Percentiles rank a stretch among this genome's conserved stretches.
Evolutionary conservation across 2,113 vertebrate species (phyloP).

Genomic region (Lepus americanus): DNA sequence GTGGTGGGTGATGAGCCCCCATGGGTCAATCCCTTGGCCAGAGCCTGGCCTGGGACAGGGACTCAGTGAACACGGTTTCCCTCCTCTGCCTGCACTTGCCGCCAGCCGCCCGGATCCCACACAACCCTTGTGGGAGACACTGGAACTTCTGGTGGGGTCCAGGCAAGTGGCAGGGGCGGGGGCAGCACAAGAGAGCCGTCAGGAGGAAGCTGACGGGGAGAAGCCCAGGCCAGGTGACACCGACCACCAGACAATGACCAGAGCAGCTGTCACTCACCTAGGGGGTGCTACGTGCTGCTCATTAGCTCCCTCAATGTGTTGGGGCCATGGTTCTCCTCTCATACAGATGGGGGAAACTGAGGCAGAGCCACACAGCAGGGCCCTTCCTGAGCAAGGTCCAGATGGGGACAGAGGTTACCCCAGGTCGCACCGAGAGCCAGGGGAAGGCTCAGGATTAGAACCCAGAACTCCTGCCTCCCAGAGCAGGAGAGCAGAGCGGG

Average conservation of each 20-base stretch:
- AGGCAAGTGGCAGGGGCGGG: too few relatives aligned
- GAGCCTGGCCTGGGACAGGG: neutral
- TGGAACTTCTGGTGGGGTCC: neutral
- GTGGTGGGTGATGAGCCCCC: neutral
- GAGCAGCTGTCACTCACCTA: neutral
- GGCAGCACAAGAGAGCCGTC: neutral
- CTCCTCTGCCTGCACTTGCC: neutral
- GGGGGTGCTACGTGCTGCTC: accelerated
- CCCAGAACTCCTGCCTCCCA: neutral
- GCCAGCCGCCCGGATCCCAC: neutral
- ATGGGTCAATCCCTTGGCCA: neutral
- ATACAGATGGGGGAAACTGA: neutral
- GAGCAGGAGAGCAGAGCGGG: neutral
- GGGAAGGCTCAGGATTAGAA: neutral
- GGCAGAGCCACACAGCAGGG: neutral
- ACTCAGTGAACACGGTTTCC: neutral
- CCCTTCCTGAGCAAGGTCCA: neutral
- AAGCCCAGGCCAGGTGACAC: neutral
- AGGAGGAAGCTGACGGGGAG: neutral
- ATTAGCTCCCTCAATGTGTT: neutral
- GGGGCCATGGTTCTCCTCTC: neutral
- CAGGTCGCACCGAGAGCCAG: neutral
- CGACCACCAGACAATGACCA: neutral
- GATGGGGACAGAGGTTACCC: neutral
- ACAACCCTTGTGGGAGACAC: neutral